Percentiles rank a stretch among this genome's conserved stretches.
These are phyloP conservation scores for Harlomillsia oculata DNA, from an alignment of 1,140 invertebrate genomes.

Conservation along the genomic window DNA sequence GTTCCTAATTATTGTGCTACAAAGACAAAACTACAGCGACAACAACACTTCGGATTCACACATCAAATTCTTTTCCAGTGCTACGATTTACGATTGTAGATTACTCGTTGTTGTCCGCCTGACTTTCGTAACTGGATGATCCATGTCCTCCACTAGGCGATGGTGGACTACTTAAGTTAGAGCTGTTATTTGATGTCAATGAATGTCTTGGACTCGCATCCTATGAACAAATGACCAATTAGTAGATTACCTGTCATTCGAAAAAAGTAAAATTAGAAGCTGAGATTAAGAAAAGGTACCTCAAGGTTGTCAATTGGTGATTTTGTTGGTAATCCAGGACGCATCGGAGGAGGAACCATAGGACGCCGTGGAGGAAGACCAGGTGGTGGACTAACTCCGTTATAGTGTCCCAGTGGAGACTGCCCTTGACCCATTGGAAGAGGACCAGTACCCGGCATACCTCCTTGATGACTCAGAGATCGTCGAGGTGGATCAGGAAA, in stretches of 20 bases:
- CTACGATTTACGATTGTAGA: not conserved
- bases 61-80: not conserved
- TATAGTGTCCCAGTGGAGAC: conserved; percentile 29
- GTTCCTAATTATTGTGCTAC: no score
- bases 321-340: conserved; percentile 27
- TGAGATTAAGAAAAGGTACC: conserved; percentile 9
- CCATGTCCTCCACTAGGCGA: conserved; percentile 61
- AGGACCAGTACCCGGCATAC: conserved; percentile 18
- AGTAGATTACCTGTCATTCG: conserved; percentile 10
- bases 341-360: conserved; percentile 34
- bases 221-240: conserved; percentile 36
- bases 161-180: conserved; percentile 64
- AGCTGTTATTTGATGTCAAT: conserved; percentile 70
- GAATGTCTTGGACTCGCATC: conserved; percentile 60
- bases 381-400: conserved; percentile 33
- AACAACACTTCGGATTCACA: not conserved
- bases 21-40: not conserved
- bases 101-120: conserved; percentile 31
- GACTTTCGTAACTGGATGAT: conserved; percentile 57
- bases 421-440: no score
- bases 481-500: conserved; percentile 36
- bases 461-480: conserved; percentile 38
- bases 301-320: conserved; percentile 25
- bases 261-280: not conserved
- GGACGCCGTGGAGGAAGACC: conserved; percentile 36